phyloP scores from a whole-genome alignment of 2,113 vertebrate species.

The Brachionichthys hirsutus region DNA sequence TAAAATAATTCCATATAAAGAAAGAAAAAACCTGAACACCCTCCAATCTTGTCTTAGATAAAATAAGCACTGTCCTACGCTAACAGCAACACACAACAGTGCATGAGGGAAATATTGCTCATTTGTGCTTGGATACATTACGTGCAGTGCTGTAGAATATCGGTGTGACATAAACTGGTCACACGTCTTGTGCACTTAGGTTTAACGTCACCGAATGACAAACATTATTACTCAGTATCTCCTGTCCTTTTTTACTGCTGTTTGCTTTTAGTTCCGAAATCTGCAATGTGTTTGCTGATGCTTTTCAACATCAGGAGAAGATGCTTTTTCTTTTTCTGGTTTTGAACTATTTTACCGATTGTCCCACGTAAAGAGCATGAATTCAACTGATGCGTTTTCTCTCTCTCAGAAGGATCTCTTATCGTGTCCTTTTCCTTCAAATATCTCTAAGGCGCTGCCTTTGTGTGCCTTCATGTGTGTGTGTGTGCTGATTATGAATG shows the following conservation, averaged over 20 bases:
- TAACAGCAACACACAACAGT: not conserved
- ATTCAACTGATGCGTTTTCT: conserved; percentile 1
- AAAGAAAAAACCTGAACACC: conserved; percentile 4
- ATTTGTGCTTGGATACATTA: conserved; percentile 26
- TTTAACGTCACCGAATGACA: conserved; percentile 3
- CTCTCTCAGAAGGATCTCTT: conserved; percentile 16
- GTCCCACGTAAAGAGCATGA: not conserved
- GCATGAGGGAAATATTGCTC: not conserved
- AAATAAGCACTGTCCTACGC: not conserved
- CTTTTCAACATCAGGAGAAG: no score
- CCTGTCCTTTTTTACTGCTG: not conserved
- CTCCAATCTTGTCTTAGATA: not conserved
- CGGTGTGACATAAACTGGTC: not conserved
- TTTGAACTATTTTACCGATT: not conserved
- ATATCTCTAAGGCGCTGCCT: conserved; percentile 16
- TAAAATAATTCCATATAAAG: not conserved
- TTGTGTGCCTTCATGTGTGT: not conserved
- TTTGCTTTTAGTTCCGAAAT: not conserved
- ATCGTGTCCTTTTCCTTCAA: conserved; percentile 17
- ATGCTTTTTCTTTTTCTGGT: not conserved
- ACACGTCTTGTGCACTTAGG: conserved; percentile 22
- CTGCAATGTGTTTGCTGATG: no score
- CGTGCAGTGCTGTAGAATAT: no score
- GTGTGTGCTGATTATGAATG: conserved; percentile 6
- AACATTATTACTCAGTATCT: conserved; percentile 19